Base-by-base conservation (phyloP, 2,888 invertebrate genomes). In the Phytoseiulus persimilis region DNA sequence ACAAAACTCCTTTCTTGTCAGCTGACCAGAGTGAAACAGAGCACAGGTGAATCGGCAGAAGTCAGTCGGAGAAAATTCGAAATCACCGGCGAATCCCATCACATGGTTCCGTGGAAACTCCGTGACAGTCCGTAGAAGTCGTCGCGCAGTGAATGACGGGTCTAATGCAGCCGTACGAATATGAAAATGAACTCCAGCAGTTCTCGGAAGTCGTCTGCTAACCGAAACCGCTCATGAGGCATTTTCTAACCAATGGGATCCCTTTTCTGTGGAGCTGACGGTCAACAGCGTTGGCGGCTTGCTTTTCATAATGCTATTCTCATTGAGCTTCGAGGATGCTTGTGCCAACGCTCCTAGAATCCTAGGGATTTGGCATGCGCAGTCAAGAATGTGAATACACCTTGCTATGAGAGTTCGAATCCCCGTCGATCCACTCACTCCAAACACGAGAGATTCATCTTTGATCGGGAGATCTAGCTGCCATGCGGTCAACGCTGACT, bases 271-370 rank as follows among this genome's bases (percentile, higher is more conserved):
- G 65, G 65, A 65, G 18, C 65, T 65, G 65, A 65, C 28, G 11
- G 65, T 65, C 65, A 65, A 28, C 65, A 65, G 28, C 18, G 18
- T 23, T 28, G 23, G 65, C 32, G 45, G 32, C 87, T n/a, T n/a
- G 45, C 87, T 87, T 87, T 33, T 87, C 87, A 87, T 87, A 87
- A 87, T 87, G 87, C 87, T 87, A 87, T 87, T 87, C 33, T 31
- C 87, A 87, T 87, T n/a, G 32, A 84, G 33, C 84, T 84, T 11
- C 39, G 39, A 39, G 3, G 39, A 3, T 9, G 9, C 39, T 6
- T 39, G 3, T 39, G 39, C 39, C 5, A 39, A 9, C 39, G 39
- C 39, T 9, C 5, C 39, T 39, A 6, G 39, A 9, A 39, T 39
- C 39, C 5, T 6, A 39, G 39, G 5, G 39, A 39, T 39, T 9